phyloP scores from a whole-genome alignment of 2,888 invertebrate genomes.

The Ectemnius cavifrons region DNA sequence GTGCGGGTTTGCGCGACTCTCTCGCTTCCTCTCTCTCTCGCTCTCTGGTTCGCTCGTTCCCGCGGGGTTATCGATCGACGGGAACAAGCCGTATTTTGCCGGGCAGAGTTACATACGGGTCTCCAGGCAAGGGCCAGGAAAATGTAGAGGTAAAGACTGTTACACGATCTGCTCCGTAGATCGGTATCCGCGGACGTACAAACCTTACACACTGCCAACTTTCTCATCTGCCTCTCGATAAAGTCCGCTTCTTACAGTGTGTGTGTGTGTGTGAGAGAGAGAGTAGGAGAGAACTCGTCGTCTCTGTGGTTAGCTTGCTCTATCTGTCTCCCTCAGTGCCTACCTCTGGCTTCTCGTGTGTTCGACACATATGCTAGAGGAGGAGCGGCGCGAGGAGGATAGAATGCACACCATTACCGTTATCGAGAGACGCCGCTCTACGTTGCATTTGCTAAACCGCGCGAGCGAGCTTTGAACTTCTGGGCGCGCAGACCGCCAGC shows the following conservation, averaged over 20 bases:
- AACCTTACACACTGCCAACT: conserved; percentile 55
- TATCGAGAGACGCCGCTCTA: conserved; percentile 47
- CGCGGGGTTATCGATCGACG: conserved; percentile 33
- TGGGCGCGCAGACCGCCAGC: conserved; percentile 30
- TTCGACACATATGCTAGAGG: background rate
- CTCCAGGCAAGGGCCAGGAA: conserved; percentile 29
- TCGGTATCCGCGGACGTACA: conserved; percentile 55
- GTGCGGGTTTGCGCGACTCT: too few species aligned
- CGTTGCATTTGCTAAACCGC: conserved; percentile 49
- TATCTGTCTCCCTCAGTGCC: too few species aligned
- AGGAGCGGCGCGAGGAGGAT: conserved; percentile 23
- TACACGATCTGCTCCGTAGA: conserved; percentile 53
- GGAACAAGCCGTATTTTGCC: conserved; percentile 20
- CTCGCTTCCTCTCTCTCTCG: too few species aligned
- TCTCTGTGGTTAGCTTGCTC: too few species aligned
- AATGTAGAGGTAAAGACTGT: conserved; percentile 38
- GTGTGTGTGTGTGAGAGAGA: too few species aligned
- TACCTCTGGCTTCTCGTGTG: too few species aligned
- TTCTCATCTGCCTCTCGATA: conserved; percentile 53
- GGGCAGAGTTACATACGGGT: conserved; percentile 29
- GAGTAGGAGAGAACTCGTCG: background rate
- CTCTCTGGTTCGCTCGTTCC: too few species aligned
- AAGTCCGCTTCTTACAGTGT: conserved; percentile 49
- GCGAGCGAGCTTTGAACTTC: conserved; percentile 54
- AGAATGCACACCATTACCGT: conserved; percentile 60